Evolutionary conservation across 2,888 invertebrate genomes (phyloP).

Genomic region (Dilophus febrilis): DNA sequence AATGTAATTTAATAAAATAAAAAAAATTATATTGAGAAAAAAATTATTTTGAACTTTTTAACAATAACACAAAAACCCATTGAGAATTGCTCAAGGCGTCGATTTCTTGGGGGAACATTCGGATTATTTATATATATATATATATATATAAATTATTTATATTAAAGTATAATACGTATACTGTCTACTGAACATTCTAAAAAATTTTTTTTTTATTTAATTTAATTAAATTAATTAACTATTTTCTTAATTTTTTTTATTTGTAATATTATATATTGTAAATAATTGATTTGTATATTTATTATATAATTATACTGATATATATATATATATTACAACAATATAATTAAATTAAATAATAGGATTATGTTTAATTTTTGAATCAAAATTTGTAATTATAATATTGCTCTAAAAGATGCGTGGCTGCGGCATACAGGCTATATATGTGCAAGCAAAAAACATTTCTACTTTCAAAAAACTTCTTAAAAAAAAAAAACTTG

Average conservation of each 20-base stretch:
- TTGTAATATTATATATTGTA: too few relatives aligned
- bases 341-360: too few relatives aligned
- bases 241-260: too few relatives aligned
- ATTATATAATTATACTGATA: too few relatives aligned
- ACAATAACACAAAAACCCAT: constrained; percentile 1
- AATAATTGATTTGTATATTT: too few relatives aligned
- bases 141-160: background rate
- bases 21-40: background rate
- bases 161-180: too few relatives aligned
- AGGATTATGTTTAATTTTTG: too few relatives aligned
- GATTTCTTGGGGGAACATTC: constrained; percentile 29
- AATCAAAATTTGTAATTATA: too few relatives aligned
- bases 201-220: too few relatives aligned
- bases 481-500: constrained; percentile 10
- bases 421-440: constrained; percentile 33
- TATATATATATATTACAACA: too few relatives aligned
- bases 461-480: constrained; percentile 13
- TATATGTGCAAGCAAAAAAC: constrained; percentile 31
- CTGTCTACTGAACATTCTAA: background rate
- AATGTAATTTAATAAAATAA: too few relatives aligned
- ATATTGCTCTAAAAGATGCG: constrained; percentile 23
- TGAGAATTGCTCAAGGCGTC: constrained; percentile 19
- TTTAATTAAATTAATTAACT: too few relatives aligned
- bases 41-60: background rate
- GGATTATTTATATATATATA: constrained; percentile 10